These are phyloP conservation scores for Lepus americanus DNA, from an alignment of 2,113 vertebrate genomes.

Conservation along the genomic window DNA sequence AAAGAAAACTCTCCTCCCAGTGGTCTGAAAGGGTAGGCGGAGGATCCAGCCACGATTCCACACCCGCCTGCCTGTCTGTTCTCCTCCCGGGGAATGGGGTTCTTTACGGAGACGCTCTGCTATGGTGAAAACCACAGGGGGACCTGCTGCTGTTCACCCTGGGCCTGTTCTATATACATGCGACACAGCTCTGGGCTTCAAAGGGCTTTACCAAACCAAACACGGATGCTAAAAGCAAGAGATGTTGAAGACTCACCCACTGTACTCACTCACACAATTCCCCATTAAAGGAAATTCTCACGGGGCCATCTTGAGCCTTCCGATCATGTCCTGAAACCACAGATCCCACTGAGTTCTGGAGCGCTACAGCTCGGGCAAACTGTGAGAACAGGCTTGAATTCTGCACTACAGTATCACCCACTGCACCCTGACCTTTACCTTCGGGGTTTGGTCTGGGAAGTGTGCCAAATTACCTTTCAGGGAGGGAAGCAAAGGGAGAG, in stretches of 20 bases:
- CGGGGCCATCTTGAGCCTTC: conserved; percentile 86
- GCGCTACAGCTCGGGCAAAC: conserved; percentile 84
- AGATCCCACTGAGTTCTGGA: conserved; percentile 84
- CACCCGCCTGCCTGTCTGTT: conserved; percentile 63
- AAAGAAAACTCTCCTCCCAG: conserved; percentile 40
- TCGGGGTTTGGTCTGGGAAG: conserved; percentile 81
- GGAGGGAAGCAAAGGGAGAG: conserved; percentile 65
- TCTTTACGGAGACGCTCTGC: conserved; percentile 59
- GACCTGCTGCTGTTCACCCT: conserved; percentile 56
- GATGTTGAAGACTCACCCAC: conserved; percentile 91
- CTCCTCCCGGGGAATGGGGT: conserved; percentile 18
- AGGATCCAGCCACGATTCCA: background rate
- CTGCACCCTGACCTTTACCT: conserved; percentile 90
- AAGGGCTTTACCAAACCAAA: conserved; percentile 77
- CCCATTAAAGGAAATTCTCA: conserved; percentile 92
- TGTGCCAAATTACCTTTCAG: conserved; percentile 83
- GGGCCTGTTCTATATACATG: conserved; percentile 71
- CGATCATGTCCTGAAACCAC: conserved; percentile 89
- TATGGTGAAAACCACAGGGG: conserved; percentile 47
- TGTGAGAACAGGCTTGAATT: conserved; percentile 83
- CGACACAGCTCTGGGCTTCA: conserved; percentile 71
- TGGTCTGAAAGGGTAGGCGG: conserved; percentile 13
- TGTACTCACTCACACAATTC: conserved; percentile 95
- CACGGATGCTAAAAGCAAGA: conserved; percentile 77
- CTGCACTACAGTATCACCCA: conserved; percentile 83